These are phyloP conservation scores for Schizopygopsis pylzovi DNA, from an alignment of 2,797 vertebrate genomes.

Conservation along the genomic window DNA sequence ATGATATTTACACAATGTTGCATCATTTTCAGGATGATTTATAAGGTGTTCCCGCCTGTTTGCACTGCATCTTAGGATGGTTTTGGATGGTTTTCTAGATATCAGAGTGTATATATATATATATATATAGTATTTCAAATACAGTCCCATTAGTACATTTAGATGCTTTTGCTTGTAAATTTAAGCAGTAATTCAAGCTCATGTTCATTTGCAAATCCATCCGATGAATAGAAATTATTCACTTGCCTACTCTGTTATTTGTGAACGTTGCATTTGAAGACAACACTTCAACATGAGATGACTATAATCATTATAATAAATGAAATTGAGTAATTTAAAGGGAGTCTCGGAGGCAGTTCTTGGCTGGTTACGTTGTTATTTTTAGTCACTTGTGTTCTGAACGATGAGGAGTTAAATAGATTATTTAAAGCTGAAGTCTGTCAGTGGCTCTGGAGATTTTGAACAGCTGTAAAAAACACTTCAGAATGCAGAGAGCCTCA, in stretches of 20 bases:
- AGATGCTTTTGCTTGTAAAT: background rate
- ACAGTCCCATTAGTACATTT: background rate
- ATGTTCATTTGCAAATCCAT: background rate
- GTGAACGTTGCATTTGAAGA: slow-evolving; percentile 4
- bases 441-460: slow-evolving; percentile 17
- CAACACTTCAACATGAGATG: slow-evolving; percentile 29
- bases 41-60: slow-evolving; percentile 10
- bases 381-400: slow-evolving; percentile 30
- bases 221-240: background rate
- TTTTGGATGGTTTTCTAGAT: background rate
- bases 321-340: slow-evolving; percentile 25
- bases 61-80: background rate
- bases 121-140: background rate
- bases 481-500: background rate
- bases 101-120: background rate
- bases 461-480: slow-evolving; percentile 48
- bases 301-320: slow-evolving; percentile 33
- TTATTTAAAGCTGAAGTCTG: slow-evolving; percentile 47
- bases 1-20: slow-evolving; percentile 46
- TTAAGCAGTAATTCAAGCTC: background rate
- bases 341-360: slow-evolving; percentile 25
- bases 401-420: slow-evolving; percentile 41
- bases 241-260: background rate
- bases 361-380: slow-evolving; percentile 18
- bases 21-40: slow-evolving; percentile 36